Conservation (phyloP, 2,888 invertebrate genomes). For the Anoncus sp. region DNA sequence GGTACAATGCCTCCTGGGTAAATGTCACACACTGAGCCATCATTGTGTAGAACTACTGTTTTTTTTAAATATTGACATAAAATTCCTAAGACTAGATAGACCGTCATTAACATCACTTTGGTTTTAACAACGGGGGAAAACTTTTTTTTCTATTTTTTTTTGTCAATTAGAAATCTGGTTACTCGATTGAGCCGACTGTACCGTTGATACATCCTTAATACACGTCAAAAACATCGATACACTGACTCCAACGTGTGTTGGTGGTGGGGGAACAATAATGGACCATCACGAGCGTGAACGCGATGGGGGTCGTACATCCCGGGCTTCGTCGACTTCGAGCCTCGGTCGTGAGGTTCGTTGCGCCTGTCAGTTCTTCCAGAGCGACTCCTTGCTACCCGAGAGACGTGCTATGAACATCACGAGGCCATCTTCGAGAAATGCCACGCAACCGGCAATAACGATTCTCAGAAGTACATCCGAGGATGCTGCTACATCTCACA, state of each 20-base stretch:
- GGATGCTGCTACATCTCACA: slow-evolving; percentile 27
- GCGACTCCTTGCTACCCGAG: slow-evolving; percentile 91
- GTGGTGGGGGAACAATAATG: slow-evolving; percentile 84
- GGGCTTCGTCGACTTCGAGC: slow-evolving; percentile 87
- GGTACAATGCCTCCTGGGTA: no score
- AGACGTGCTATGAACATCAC: slow-evolving; percentile 87
- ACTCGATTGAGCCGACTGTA: no score
- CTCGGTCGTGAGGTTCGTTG: slow-evolving; percentile 91
- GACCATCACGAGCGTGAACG: slow-evolving; percentile 82
- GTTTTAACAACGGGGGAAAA: background rate
- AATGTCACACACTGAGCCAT: no score
- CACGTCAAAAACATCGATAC: background rate
- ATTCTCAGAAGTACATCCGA: slow-evolving; percentile 12
- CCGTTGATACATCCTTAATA: background rate
- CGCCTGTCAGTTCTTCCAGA: slow-evolving; percentile 93
- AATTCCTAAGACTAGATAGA: no score
- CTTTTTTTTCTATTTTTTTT: no score
- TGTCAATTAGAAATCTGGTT: no score
- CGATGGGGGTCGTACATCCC: slow-evolving; percentile 89
- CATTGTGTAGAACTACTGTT: no score
- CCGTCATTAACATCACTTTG: no score
- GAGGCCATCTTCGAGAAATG: slow-evolving; percentile 87
- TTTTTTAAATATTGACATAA: no score
- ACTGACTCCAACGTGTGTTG: background rate
- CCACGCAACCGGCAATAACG: slow-evolving; percentile 76